A percentile compares a stretch with the other conserved stretches of the same genome.
Conservation (phyloP, 2,113 vertebrate species). For the Gallinago paraguaiae region DNA sequence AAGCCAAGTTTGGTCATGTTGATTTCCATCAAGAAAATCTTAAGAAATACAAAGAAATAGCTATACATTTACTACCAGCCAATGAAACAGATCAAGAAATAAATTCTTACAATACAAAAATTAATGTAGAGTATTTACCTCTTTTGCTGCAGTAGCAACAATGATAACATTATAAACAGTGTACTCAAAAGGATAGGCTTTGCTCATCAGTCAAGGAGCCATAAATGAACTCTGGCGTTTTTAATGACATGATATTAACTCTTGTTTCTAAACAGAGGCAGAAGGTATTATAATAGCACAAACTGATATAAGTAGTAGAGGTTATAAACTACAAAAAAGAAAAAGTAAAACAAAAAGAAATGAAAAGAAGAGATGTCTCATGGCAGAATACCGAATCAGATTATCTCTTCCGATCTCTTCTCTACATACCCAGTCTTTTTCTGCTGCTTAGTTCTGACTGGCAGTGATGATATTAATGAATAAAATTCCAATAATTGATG, state of each 20-base stretch:
- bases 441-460: background rate
- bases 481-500: background rate
- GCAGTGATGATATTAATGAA: background rate
- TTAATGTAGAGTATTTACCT: background rate
- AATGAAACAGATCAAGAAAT: background rate
- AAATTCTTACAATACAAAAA: background rate
- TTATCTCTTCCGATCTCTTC: background rate
- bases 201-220: background rate
- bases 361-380: background rate
- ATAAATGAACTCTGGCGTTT: background rate
- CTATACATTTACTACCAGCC: background rate
- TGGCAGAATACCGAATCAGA: background rate
- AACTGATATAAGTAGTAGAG: background rate
- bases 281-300: background rate
- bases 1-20: background rate
- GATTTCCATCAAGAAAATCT: background rate
- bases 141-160: background rate
- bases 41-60: background rate
- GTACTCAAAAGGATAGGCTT: background rate
- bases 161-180: background rate
- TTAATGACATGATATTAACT: background rate
- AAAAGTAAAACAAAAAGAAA: background rate
- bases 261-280: background rate
- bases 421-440: background rate
- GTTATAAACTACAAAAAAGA: background rate